Percentiles rank a stretch among this genome's conserved stretches.
Conservation (phyloP, 53 echinoderm and acorn worm genomes). For the Patiria pectinifera region DNA sequence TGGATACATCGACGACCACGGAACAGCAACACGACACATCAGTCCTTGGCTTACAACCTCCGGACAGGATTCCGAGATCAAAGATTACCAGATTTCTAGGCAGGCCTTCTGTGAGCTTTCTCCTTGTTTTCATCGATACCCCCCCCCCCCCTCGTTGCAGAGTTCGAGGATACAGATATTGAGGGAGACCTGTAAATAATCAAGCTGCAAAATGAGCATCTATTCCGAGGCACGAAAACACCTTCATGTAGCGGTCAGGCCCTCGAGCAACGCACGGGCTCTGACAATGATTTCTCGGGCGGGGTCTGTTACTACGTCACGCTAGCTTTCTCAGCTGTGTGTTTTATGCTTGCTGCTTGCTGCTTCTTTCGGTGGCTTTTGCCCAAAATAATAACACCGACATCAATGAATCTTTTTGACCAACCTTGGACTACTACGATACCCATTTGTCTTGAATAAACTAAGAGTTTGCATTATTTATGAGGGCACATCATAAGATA, state of each 20-base stretch:
- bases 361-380: neutral
- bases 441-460: no score
- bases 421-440: no score
- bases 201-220: neutral
- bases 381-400: no score
- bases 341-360: neutral
- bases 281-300: neutral
- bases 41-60: neutral
- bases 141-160: neutral
- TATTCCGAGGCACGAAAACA: neutral
- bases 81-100: conserved; percentile 36
- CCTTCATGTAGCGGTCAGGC: neutral
- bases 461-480: no score
- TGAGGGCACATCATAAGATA: no score
- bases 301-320: neutral
- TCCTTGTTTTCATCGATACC: neutral
- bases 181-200: conserved; percentile 15
- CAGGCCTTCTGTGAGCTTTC: conserved; percentile 18
- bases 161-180: neutral
- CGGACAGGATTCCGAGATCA: conserved; percentile 36
- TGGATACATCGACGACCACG: neutral
- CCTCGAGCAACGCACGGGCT: neutral
- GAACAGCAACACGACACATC: neutral
- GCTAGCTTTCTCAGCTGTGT: neutral
- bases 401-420: no score